phyloP scores from a whole-genome alignment of 1,140 invertebrate species.

The Agrypnia vestita region DNA sequence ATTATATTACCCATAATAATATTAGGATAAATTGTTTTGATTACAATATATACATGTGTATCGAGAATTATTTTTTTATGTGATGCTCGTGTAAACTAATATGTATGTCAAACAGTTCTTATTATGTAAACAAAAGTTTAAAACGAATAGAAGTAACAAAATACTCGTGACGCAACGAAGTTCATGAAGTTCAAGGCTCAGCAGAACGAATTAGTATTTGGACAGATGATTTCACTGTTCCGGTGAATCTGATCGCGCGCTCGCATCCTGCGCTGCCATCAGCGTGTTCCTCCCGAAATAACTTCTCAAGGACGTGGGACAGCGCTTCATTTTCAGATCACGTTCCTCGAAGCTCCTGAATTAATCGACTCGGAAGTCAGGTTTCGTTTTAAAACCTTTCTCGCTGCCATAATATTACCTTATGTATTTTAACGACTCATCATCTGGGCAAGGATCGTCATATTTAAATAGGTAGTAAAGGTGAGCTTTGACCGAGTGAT shows the following conservation, averaged over 20 bases:
- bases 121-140: too few species aligned
- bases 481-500: too few species aligned
- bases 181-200: constrained; percentile 15
- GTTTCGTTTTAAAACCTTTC: not conserved
- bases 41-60: too few species aligned
- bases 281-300: constrained; percentile 28
- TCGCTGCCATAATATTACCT: not conserved
- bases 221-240: not conserved
- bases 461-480: too few species aligned
- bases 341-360: not conserved
- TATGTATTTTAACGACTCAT: constrained; percentile 4
- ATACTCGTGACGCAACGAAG: not conserved
- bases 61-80: too few species aligned
- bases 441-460: too few species aligned
- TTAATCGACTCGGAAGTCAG: constrained; percentile 3
- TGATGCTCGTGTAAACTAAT: too few species aligned
- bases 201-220: not conserved
- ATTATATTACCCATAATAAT: too few species aligned
- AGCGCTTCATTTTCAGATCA: constrained; percentile 26
- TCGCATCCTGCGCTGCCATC: constrained; percentile 14
- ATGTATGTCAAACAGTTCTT: too few species aligned
- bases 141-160: too few species aligned
- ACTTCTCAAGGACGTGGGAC: constrained; percentile 28
- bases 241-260: not conserved
- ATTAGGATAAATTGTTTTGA: too few species aligned